Conservation (phyloP, 2,888 invertebrate species). For the Ormyrus thymus region DNA sequence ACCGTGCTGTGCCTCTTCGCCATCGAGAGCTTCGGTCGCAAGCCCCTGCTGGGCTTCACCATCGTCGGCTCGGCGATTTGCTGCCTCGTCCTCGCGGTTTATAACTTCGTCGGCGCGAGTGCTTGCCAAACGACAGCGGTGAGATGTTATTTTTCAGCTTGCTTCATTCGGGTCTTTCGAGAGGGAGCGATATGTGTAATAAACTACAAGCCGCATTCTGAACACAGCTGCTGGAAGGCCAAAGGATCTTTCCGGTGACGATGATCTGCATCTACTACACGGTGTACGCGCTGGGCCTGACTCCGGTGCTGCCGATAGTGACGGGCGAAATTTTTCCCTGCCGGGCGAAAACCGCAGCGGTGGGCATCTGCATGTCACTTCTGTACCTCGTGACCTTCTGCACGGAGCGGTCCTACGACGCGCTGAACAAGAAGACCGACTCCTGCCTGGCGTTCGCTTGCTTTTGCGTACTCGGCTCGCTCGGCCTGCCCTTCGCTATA, state of each 20-base stretch:
- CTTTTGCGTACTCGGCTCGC: constrained; percentile 58
- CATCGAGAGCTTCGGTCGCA: constrained; percentile 58
- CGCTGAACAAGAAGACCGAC: constrained; percentile 43
- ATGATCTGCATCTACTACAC: constrained; percentile 58
- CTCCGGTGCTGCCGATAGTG: constrained; percentile 59
- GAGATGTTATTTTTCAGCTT: background rate
- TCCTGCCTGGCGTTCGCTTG: constrained; percentile 56
- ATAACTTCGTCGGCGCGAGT: constrained; percentile 28
- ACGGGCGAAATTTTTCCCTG: constrained; percentile 60
- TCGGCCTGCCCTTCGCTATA: constrained; percentile 57
- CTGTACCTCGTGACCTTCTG: constrained; percentile 57
- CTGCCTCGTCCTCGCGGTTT: constrained; percentile 56
- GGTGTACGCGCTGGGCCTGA: constrained; percentile 59
- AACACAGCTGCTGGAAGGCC: constrained; percentile 19
- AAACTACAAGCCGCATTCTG: background rate
- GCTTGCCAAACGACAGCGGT: background rate
- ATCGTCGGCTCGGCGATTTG: constrained; percentile 57
- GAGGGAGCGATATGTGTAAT: background rate
- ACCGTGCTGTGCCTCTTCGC: constrained; percentile 54
- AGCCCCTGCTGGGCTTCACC: constrained; percentile 55
- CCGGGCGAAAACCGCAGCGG: constrained; percentile 56
- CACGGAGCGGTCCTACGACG: constrained; percentile 52
- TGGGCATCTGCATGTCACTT: constrained; percentile 55
- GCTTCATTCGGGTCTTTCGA: too few species aligned
- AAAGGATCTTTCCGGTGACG: constrained; percentile 33